Evolutionary conservation across 2,797 vertebrate species (phyloP).

Genomic region (Leptodactylus fallax): DNA sequence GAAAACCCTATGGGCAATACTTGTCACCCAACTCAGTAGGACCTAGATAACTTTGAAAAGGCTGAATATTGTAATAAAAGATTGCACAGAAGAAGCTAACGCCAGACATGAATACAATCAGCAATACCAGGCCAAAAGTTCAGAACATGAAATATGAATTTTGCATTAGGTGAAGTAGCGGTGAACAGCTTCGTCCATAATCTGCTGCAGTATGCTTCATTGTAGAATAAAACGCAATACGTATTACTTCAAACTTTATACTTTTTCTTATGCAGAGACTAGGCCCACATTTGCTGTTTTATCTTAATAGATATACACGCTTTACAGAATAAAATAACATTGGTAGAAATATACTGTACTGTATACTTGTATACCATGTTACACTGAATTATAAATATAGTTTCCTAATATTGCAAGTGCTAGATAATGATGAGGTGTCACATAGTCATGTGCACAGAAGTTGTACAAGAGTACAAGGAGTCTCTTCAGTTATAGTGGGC

Average conservation of each 20-base stretch:
- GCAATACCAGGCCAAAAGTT: not conserved
- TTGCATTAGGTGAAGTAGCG: not conserved
- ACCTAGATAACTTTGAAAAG: not conserved
- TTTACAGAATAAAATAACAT: too few species aligned
- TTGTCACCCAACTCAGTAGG: too few species aligned
- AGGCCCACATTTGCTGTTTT: not conserved
- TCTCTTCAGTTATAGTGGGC: too few species aligned
- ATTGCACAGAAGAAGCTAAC: not conserved
- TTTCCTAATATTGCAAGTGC: too few species aligned
- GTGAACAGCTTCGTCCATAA: not conserved
- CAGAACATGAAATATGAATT: not conserved
- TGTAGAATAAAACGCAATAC: not conserved
- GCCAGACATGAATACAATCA: not conserved
- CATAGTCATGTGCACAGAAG: too few species aligned
- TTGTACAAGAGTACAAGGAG: too few species aligned
- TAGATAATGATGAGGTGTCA: too few species aligned
- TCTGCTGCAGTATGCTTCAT: not conserved
- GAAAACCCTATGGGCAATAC: not conserved
- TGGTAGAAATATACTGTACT: too few species aligned
- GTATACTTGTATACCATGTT: too few species aligned
- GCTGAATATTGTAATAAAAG: not conserved
- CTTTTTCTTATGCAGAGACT: not conserved
- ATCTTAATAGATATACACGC: not conserved
- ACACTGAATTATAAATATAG: too few species aligned
- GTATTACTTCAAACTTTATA: not conserved